phyloP scores from a whole-genome alignment of 2,113 vertebrate species.

The Brachyhypopomus occidentalis region DNA sequence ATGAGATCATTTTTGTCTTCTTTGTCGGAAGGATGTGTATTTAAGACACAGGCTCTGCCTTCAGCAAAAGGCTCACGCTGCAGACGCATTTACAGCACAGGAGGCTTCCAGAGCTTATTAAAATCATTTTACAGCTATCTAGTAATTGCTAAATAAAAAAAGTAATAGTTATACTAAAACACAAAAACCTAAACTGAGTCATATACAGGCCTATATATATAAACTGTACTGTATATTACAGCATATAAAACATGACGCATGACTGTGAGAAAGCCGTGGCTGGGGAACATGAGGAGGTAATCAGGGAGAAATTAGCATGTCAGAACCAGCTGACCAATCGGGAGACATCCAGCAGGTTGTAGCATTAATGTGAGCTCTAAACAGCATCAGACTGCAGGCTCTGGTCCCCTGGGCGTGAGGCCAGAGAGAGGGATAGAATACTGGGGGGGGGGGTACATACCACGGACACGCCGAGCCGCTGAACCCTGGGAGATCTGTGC shows the following conservation, averaged over 20 bases:
- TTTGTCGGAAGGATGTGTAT: constrained; percentile 1
- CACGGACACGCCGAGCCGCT: constrained; percentile 1
- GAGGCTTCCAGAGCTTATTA: neutral
- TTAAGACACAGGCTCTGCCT: neutral
- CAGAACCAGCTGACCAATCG: too few relatives aligned
- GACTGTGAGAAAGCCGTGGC: neutral
- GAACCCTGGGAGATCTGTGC: neutral
- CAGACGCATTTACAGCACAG: neutral
- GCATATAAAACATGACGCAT: neutral
- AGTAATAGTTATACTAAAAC: too few relatives aligned
- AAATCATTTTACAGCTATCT: neutral
- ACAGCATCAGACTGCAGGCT: too few relatives aligned
- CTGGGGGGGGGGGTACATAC: neutral
- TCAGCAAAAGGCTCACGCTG: neutral
- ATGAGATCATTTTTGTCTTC: constrained; percentile 48
- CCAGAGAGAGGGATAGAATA: neutral
- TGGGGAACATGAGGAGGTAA: neutral
- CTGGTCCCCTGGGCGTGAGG: constrained; percentile 1
- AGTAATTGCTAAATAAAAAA: neutral
- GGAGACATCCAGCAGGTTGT: neutral
- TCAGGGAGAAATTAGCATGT: too few relatives aligned
- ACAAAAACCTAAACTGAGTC: too few relatives aligned
- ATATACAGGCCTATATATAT: too few relatives aligned
- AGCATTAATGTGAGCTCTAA: neutral
- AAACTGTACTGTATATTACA: neutral